These are phyloP conservation scores for Botia almorhae DNA, from an alignment of 2,797 vertebrate species.

Conservation along the genomic window DNA sequence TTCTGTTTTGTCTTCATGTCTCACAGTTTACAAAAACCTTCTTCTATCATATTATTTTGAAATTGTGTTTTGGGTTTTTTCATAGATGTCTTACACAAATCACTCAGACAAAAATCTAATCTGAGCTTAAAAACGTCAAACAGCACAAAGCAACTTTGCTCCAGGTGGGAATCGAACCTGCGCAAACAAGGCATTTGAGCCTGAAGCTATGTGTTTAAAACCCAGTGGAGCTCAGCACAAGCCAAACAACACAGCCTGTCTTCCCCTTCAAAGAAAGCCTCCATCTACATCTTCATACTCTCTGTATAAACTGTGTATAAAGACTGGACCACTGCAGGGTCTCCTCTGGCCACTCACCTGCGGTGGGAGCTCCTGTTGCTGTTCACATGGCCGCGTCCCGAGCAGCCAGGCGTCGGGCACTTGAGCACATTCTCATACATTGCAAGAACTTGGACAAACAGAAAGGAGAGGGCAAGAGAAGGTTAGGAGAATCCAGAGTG, in stretches of 20 bases:
- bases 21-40: not conserved
- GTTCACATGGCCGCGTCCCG: slow-evolving; percentile 98
- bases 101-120: not conserved
- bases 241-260: slow-evolving; percentile 32
- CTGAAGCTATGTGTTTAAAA: slow-evolving; percentile 32
- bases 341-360: slow-evolving; percentile 86
- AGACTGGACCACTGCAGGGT: slow-evolving; percentile 31
- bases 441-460: slow-evolving; percentile 96
- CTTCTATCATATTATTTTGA: not conserved
- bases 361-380: slow-evolving; percentile 99
- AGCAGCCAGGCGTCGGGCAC: slow-evolving; percentile 99
- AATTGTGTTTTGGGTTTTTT: not conserved
- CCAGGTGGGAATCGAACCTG: slow-evolving; percentile 7
- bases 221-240: slow-evolving; percentile 22
- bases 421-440: slow-evolving; percentile 99
- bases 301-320: slow-evolving; percentile 18
- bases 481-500: slow-evolving; percentile 57
- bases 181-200: slow-evolving; percentile 9
- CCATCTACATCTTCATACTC: slow-evolving; percentile 24
- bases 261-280: slow-evolving; percentile 14
- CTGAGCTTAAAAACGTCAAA: not conserved
- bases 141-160: not conserved
- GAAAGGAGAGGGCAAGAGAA: slow-evolving; percentile 83
- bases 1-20: not conserved
- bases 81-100: not conserved